Percentiles rank a stretch among this genome's conserved stretches.
Conservation (phyloP, 1,140 invertebrate species). For the Listronotus oregonensis region DNA sequence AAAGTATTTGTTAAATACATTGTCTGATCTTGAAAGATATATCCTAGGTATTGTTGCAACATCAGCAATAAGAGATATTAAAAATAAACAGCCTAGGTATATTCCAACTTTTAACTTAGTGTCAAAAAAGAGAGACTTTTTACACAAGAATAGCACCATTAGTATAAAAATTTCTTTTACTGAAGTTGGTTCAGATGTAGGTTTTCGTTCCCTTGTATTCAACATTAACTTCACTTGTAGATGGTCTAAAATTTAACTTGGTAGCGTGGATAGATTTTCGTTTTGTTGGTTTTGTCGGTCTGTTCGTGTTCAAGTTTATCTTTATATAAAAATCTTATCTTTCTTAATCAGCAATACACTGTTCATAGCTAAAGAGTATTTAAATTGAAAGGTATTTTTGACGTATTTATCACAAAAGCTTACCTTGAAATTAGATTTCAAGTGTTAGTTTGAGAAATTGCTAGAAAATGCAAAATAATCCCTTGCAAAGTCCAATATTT, state of each 20-base stretch:
- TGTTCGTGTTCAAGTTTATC: constrained; percentile 34
- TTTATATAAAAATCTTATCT: neutral
- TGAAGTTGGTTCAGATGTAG: constrained; percentile 80
- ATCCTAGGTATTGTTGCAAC: constrained; percentile 79
- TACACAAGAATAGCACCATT: constrained; percentile 85
- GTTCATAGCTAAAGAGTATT: neutral
- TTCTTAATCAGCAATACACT: neutral
- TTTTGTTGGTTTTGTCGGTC: constrained; percentile 35
- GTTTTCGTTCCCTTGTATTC: constrained; percentile 68
- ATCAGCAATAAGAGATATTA: constrained; percentile 85
- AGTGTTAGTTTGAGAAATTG: no score
- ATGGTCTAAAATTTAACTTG: constrained; percentile 62
- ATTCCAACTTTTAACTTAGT: constrained; percentile 84
- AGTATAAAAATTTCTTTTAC: constrained; percentile 79
- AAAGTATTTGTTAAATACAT: constrained; percentile 89
- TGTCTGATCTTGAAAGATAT: constrained; percentile 86
- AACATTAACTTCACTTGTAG: constrained; percentile 56
- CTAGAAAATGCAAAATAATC: no score
- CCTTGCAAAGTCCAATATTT: no score
- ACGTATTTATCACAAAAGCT: no score
- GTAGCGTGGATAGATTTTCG: constrained; percentile 42
- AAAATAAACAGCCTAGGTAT: constrained; percentile 80
- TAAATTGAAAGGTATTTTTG: no score
- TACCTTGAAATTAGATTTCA: no score
- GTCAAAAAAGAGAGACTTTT: constrained; percentile 83